Base-by-base conservation (phyloP, 2,797 vertebrate genomes). In the Gymnopithys bicolor region DNA sequence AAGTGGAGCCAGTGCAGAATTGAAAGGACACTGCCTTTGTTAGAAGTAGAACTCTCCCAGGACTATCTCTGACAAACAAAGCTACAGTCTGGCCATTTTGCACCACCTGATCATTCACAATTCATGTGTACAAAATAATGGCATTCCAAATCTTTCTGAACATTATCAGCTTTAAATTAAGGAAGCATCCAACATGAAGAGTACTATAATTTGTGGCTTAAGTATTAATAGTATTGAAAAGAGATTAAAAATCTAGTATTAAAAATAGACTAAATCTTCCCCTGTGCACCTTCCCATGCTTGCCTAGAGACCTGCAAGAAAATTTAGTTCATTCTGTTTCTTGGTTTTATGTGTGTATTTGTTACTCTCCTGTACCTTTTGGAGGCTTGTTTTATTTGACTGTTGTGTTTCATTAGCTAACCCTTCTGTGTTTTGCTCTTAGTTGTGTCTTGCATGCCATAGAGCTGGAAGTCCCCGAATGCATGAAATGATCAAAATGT, bases 401-500 rank as follows among this genome's bases (percentile, higher is more conserved):
- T 35, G 32, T 90, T 94, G 37, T 92, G 94, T 97, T 94, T 80
- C 81, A 68, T 89, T 88, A 62, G 85, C 89, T 97, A 97, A 97
- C 84, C 85, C 71, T 39, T 93, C 53, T 96, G 52, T 97, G 89
- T 97, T 97, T 97, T 97, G 92, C 96, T 95, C 81, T 94, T 97
- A 94, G 96, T 89, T 97, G 87, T 97, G 92, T 94, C 97, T 97
- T 97, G 97, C 97, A 96, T 98, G 97, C 88, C 82, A 79, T 97
- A 97, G 97, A 97, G 86, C 94, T 93, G 97, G 97, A 97, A 96
- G 96, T 93, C 86, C 96, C 71, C 96, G 89, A 93, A 85, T 98
- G 96, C 97, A 97, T 97, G 97, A 97, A 96, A 97, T 97, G 69
- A 95, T 97, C 95, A 97, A 97, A 97, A 90, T 96, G 83, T 97